These are phyloP conservation scores for Philereme vetulata DNA, from an alignment of 2,888 invertebrate genomes.

Conservation along the genomic window DNA sequence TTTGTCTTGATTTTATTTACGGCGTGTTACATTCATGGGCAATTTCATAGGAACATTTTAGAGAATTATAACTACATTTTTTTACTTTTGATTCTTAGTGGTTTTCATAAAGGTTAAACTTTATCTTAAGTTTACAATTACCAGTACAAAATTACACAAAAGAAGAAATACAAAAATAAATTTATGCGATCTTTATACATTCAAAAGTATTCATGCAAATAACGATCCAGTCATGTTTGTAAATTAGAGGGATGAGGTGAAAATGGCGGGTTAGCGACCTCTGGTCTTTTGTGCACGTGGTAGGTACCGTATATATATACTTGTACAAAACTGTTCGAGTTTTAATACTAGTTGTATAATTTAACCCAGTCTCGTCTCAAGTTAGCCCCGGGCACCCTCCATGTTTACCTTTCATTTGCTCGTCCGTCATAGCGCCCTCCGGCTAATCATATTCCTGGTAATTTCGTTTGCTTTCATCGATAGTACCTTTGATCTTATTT, in stretches of 20 bases:
- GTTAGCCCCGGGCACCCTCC: conserved; percentile 39
- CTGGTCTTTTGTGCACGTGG: conserved; percentile 54
- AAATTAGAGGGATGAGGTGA: conserved; percentile 47
- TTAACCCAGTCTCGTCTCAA: conserved; percentile 37
- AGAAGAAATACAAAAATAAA: neutral
- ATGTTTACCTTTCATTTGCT: conserved; percentile 58
- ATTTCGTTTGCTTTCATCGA: conserved; percentile 28
- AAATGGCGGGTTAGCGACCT: conserved; percentile 49
- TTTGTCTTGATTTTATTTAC: conserved; percentile 11
- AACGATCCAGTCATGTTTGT: conserved; percentile 37
- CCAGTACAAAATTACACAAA: too few species aligned
- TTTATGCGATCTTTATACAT: neutral
- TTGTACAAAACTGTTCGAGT: conserved; percentile 45
- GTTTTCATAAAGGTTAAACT: too few species aligned
- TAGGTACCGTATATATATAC: conserved; percentile 44
- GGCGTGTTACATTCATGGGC: neutral
- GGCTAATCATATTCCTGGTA: conserved; percentile 41
- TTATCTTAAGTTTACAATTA: too few species aligned
- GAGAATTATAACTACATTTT: neutral
- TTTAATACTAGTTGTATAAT: conserved; percentile 37
- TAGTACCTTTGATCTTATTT: conserved; percentile 26
- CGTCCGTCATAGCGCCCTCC: conserved; percentile 42
- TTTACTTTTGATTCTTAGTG: too few species aligned
- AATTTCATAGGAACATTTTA: neutral
- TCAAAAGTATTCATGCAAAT: conserved; percentile 29